Base-by-base conservation (phyloP, 2,888 invertebrate genomes). In the Lasioglossum pauxillum region DNA sequence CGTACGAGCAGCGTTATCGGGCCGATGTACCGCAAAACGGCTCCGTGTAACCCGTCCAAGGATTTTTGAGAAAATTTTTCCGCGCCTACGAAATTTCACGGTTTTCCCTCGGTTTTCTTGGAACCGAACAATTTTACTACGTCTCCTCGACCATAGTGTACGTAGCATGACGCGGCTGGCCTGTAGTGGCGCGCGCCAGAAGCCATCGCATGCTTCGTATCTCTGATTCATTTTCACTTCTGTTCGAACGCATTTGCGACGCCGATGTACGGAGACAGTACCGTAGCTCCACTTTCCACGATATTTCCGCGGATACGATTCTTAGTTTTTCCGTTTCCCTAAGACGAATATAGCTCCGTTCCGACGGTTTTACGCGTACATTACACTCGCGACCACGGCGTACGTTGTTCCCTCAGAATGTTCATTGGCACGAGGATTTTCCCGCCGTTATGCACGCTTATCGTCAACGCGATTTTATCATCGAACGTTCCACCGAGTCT, bases 91-190 rank as follows among this genome's bases (percentile, higher is more conserved):
- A 44, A 81, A 77, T 82, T 85, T 80, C 35, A 5, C 77, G 73
- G 76, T 86, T 89, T 89, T 87, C 81, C 77, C 35, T 85, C 67
- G 84, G 81, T 89, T 87, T 78, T 72, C 78, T 82, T 10, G 49
- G 75, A 77, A 85, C 85, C n/a, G 80, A 64, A 72, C 23, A 82
- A 83, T 88, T 90, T 90, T 89, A 75, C 85, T 85, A 82, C n/a
- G 57, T 64, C 64, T 89, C 86, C 81, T 88, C 82, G 87, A 78
- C 78, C 78, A 71, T 79, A 80, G 77, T 75, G 82, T 60, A 84
- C 80, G 82, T 83, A 87, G 86, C 88, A 87, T 92, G 91, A 91
- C 91, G 91, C 92, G 92, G 88, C 92, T 86, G 81, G 76, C 57
- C 74, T 77, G 88, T 86, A 82, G 88, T 89, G 88, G 91, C 92